These are phyloP conservation scores for Danio choprae DNA, from an alignment of 2,797 vertebrate species.

Conservation along the genomic window DNA sequence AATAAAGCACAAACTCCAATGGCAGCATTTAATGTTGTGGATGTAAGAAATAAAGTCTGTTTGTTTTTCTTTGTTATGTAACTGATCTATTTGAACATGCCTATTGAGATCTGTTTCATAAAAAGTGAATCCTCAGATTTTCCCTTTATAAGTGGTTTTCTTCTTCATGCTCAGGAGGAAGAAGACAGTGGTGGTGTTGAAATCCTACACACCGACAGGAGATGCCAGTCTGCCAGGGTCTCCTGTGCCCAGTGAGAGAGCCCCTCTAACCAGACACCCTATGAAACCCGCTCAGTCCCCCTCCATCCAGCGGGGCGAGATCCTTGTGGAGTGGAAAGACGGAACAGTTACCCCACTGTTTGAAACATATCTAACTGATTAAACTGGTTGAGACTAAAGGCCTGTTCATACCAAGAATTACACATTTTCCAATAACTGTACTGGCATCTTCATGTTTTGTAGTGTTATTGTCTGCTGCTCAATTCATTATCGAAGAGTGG, in stretches of 20 bases:
- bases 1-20: neutral
- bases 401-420: too few relatives aligned
- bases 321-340: conserved; percentile 89
- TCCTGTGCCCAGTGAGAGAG: conserved; percentile 72
- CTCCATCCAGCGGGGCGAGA: conserved; percentile 80
- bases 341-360: conserved; percentile 87
- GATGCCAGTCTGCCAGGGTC: conserved; percentile 71
- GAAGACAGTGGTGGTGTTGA: conserved; percentile 83
- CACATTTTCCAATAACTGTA: too few relatives aligned
- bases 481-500: too few relatives aligned
- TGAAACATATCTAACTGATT: conserved; percentile 67
- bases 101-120: neutral
- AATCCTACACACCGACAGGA: conserved; percentile 73
- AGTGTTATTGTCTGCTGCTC: too few relatives aligned
- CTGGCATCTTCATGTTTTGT: too few relatives aligned
- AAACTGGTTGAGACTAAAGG: conserved; percentile 5
- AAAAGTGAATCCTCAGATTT: neutral
- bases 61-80: neutral
- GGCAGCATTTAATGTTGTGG: neutral
- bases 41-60: neutral
- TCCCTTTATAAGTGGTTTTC: neutral
- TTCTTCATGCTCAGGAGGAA: conserved; percentile 71
- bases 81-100: neutral
- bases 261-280: conserved; percentile 73
- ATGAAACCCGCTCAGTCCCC: conserved; percentile 74